Conservation (phyloP, 2,888 invertebrate genomes). For the Lepidocyrtoides sp. region DNA sequence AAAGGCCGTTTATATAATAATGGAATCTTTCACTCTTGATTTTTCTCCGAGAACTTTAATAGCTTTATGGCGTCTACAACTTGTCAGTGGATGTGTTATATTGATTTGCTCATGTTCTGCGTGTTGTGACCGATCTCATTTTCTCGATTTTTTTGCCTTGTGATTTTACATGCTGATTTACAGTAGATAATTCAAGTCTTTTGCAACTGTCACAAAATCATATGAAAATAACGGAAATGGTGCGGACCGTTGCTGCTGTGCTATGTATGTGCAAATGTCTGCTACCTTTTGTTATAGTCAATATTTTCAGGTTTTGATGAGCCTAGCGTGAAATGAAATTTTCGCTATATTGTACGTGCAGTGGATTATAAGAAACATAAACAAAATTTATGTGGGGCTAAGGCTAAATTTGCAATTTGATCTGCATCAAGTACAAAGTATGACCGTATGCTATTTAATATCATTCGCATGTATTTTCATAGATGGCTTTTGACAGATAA, state of each 20-base stretch:
- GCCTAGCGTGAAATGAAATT: too few relatives aligned
- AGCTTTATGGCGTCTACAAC: background rate
- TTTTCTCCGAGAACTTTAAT: background rate
- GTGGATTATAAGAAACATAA: background rate
- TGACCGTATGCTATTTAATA: background rate
- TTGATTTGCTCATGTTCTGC: background rate
- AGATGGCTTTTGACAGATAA: background rate
- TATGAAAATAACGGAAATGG: background rate
- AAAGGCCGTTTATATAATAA: background rate
- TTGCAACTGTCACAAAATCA: too few relatives aligned
- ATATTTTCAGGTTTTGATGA: too few relatives aligned
- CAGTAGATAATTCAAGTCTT: too few relatives aligned
- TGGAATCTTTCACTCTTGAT: background rate
- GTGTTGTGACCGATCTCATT: slow-evolving; percentile 49
- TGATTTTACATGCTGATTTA: background rate
- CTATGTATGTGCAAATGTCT: too few relatives aligned
- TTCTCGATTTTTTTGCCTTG: slow-evolving; percentile 24
- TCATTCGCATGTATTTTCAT: background rate
- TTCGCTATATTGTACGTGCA: too few relatives aligned
- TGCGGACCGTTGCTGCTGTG: background rate
- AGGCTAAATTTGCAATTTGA: background rate
- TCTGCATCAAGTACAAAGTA: slow-evolving; percentile 33
- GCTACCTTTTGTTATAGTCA: too few relatives aligned
- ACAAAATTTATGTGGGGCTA: too few relatives aligned
- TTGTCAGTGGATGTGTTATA: background rate